A percentile compares a stretch with the other conserved stretches of the same genome.
Evolutionary conservation across 1,140 invertebrate species (phyloP).

Genomic region (Brachionus paranguensis): DNA sequence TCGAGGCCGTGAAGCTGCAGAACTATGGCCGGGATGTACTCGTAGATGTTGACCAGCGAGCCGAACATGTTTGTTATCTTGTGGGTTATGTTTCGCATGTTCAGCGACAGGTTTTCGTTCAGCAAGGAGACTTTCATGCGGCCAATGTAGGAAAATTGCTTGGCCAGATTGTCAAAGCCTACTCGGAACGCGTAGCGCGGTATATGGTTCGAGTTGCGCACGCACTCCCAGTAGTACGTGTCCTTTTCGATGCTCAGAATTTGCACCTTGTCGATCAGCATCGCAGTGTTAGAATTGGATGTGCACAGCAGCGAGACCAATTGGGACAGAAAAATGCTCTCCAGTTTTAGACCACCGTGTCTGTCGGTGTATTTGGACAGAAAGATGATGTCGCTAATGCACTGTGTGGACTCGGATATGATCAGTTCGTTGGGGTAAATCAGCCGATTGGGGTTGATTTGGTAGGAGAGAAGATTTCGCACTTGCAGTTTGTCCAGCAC

Average conservation of each 20-base stretch:
- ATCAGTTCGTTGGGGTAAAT: slow-evolving; percentile 6
- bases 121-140: background rate
- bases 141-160: slow-evolving; percentile 34
- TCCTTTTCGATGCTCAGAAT: slow-evolving; percentile 26
- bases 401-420: background rate
- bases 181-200: slow-evolving; percentile 7
- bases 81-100: background rate
- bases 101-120: background rate
- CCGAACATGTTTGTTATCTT: slow-evolving; percentile 12
- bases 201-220: background rate
- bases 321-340: slow-evolving; percentile 27
- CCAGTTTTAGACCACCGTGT: background rate
- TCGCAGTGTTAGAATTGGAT: background rate
- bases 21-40: slow-evolving; percentile 37
- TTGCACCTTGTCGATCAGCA: background rate
- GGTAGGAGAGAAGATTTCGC: background rate
- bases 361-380: background rate
- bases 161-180: background rate
- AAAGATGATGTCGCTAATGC: background rate
- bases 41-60: slow-evolving; percentile 1
- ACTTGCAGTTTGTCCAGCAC: background rate
- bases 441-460: background rate
- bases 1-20: slow-evolving; percentile 11
- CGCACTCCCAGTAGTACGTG: background rate
- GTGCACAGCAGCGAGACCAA: background rate